Evolutionary conservation across 2,888 invertebrate genomes (phyloP).

Genomic region (Noctua fimbriata): DNA sequence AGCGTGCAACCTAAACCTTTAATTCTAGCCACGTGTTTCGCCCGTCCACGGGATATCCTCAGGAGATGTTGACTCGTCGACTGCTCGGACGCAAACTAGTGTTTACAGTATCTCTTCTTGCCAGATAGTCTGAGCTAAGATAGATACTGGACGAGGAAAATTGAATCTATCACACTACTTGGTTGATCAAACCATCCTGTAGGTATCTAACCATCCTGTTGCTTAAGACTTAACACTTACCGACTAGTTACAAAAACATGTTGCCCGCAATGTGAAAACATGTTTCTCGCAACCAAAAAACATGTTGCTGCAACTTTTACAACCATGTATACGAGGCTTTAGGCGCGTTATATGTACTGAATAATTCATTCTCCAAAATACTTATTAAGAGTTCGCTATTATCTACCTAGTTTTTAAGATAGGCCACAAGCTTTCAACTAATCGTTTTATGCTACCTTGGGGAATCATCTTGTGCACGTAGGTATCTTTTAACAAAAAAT

Average conservation of each 20-base stretch:
- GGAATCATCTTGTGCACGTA: background rate
- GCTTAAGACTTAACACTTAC: background rate
- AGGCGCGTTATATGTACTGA: constrained; percentile 28
- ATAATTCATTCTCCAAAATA: constrained; percentile 55
- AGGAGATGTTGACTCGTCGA: background rate
- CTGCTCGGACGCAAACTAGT: background rate
- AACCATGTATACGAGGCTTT: constrained; percentile 1
- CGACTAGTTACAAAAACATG: background rate
- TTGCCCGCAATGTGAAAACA: background rate
- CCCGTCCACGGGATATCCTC: background rate
- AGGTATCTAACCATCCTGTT: background rate
- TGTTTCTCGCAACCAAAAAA: background rate
- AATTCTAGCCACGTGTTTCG: background rate
- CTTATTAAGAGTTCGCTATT: constrained; percentile 47
- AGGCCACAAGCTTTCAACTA: constrained; percentile 24
- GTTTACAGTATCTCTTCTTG: background rate
- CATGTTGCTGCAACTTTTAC: background rate
- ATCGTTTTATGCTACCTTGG: background rate
- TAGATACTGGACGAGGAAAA: background rate
- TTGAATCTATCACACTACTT: background rate
- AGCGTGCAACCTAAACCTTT: too few relatives aligned
- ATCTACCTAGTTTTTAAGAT: constrained; percentile 33
- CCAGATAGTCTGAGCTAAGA: background rate
- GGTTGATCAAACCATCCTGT: background rate
- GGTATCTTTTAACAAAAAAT: background rate